Percentiles rank a stretch among this genome's conserved stretches.
These are phyloP conservation scores for Bellardia pandia DNA, from an alignment of 2,888 invertebrate species.

Conservation along the genomic window DNA sequence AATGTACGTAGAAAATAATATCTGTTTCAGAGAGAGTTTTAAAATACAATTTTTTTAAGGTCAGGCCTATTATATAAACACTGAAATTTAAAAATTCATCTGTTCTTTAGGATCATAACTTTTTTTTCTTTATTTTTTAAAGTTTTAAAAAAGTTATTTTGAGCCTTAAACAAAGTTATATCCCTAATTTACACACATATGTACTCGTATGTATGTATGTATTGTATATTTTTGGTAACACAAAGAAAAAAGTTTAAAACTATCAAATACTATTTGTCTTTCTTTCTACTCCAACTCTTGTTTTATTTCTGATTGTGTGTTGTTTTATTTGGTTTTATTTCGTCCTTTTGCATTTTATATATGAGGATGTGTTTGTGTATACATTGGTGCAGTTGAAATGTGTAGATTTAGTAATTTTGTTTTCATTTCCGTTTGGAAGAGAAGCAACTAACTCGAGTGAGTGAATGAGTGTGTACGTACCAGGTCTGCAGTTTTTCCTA, in stretches of 20 bases:
- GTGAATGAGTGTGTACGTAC: constrained; percentile 82
- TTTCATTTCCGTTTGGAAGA: constrained; percentile 66
- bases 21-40: no score
- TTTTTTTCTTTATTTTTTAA: no score
- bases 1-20: no score
- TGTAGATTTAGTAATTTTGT: constrained; percentile 53
- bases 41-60: no score
- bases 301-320: constrained; percentile 29
- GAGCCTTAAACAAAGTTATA: no score
- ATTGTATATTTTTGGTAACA: constrained; percentile 5
- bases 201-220: neutral
- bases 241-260: constrained; percentile 12
- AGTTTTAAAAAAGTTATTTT: no score
- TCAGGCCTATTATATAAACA: no score
- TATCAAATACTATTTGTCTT: constrained; percentile 41
- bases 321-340: constrained; percentile 24
- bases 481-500: constrained; percentile 92
- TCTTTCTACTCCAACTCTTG: neutral
- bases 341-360: neutral
- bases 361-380: neutral
- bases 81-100: no score
- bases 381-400: neutral
- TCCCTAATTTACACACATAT: no score
- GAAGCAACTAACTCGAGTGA: neutral
- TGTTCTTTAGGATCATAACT: no score